Base-by-base conservation (phyloP, 2,797 vertebrate species). In the Rhinichthys osculus region DNA sequence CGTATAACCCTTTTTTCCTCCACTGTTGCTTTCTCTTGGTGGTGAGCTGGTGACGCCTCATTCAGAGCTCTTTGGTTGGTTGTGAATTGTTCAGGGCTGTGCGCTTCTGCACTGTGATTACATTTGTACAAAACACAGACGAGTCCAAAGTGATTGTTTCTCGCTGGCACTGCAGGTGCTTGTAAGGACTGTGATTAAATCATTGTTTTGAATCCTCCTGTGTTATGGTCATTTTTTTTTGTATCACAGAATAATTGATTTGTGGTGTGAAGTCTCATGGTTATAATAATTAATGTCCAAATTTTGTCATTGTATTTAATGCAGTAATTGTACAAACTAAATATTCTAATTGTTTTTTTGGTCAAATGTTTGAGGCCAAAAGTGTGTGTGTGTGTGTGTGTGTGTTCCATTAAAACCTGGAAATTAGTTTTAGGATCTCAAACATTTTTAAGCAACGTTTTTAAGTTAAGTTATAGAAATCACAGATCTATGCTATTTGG, bases 171-270 rank as follows among this genome's bases (percentile, higher is more conserved):
- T 81, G 87, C 89, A 87, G 89, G 89, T 91, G 89, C 74, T 90
- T 90, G 85, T 87, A 87, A 90, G 76, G 57, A 92, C 91, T 92
- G 90, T 90, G 88, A 90, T 90, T 92, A 90, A 92, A 92, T 79
- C 78, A 81, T 88, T 87, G 86, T 90, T 89, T 87, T 81, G 78
- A 90, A 85, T 85, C 83, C 64, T 81, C 83, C 86, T 74, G 82
- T 83, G 81, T 88, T 78, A 73, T 11, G 62, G 64, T 62, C 13
- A 33, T 80, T 82, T 87, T 82, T 82, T 69, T 86, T 67, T 81
- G 40, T 85, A 35, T 52, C 71, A 27, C 78, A 30, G 80, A 77
- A 62, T 82, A 59, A 73, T 77, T 42, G 62, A 66, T 82, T 78
- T 78, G 40, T 52, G 30, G 23, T 70, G 70, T 42, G 66, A 50